Evolutionary conservation across 2,888 invertebrate genomes (phyloP), one percentile per base, ranked within the genome.

Genomic region (Lissonota sp.): DNA sequence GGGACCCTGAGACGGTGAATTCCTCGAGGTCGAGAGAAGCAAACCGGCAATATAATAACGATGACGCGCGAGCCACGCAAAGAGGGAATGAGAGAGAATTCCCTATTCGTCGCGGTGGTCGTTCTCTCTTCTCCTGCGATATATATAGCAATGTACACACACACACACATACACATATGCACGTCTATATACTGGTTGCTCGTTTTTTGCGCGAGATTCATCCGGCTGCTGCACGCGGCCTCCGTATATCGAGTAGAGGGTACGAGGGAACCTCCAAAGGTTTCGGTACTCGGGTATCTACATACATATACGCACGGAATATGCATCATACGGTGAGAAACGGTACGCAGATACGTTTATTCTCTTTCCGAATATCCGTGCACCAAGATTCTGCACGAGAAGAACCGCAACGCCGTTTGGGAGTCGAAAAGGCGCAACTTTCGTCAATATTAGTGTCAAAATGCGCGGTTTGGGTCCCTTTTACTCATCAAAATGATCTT

Each of bases 41-140:
- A 44, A 55, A 46, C 55, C 26, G 44, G 42, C 10, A 26, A 70
- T 37, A 70, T 58, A 58, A 70, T 70, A 70, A 64, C 63, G 78
- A 73, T 75, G 71, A 74, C 72, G 78, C 62, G 37, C 39, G 46
- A 14, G 58, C 44, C 53, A 55, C 40, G 26, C 26, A 26, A 26
- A 26, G 26, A 26, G 26, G 26, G 26, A 26, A 26, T 26, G 26
- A 26, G 64, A 53, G 53, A 53, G 53, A 57, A 49, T 57, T 63
- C 49, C 70, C 76, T 77, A 70, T 70, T 77, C 76, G 76, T 77
- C 70, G 76, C 70, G 76, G 70, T 77, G 76, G 70, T 70, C 70
- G 76, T 40, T 70, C 63, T 77, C 63, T 63, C 37, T 12, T 37
- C 55, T 60, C 60, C 60, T 42, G 44, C 8, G 14, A 46, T 53